Base-by-base conservation (phyloP, 1,140 invertebrate species). In the Elymnias hypermnestra region DNA sequence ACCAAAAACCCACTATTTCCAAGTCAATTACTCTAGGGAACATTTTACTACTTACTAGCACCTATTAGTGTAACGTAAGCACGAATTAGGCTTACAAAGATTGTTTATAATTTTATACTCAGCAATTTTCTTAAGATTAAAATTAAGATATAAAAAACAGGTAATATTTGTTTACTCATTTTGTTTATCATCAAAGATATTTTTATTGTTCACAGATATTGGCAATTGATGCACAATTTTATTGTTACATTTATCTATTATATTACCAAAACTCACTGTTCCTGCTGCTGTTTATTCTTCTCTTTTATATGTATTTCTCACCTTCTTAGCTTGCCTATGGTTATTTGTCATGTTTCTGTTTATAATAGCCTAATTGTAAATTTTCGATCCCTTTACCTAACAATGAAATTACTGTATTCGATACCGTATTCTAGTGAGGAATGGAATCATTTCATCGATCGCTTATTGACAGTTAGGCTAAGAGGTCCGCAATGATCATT, bases 21-120 rank as follows among this genome's bases (percentile, higher is more conserved):
- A 90, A 89, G 89, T 90, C 89, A 90, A 90, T 90, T 90, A 90
- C 81, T 88, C 86, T 89, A 89, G 89, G 89, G 89, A 90, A 90
- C 89, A 90, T 89, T 86, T 83, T 85, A 82, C 65, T 83, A 82
- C 72, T 77, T 75, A 75, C 65, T 84, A 85, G 82, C 76, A 83
- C 69, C 70, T 83, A 82, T 63, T 79, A 82, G 72, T 72, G 46
- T 69, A 58, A 64, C 45, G 76, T 85, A 83, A 85, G 78, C 78
- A 72, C 64, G 50, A 64, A 52, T 62, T 85, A 85, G 73, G 72
- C 78, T 82, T 83, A 83, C 79, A 53, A 58, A 67, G 53, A 75
- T 74, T 60, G 74, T 85, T 85, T 82, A 79, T 85, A 85, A 85
- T 83, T 85, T 85, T 85, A 75, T 85, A 85, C 78, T 79, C 76